Conservation (phyloP, 2,888 invertebrate genomes). For the Melangyna quadrimaculata region DNA sequence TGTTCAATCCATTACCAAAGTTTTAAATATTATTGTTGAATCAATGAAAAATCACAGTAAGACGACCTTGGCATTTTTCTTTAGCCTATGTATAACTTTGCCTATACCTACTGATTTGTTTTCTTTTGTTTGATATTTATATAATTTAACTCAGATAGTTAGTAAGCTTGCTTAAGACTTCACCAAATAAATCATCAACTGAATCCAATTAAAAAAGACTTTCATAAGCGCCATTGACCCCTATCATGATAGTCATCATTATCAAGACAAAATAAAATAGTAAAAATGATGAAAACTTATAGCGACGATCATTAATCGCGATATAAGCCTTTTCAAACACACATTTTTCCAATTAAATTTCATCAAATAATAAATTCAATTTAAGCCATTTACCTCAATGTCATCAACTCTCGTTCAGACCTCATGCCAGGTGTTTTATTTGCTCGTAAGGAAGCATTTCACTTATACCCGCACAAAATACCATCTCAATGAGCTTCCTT, state of each 20-base stretch:
- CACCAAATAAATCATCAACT: conserved; percentile 17
- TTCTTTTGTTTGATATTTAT: too few species aligned
- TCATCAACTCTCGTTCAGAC: neutral
- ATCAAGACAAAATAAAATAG: neutral
- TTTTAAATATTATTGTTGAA: too few species aligned
- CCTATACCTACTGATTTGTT: too few species aligned
- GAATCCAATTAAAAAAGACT: conserved; percentile 8
- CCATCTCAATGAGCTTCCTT: conserved; percentile 51
- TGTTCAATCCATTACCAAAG: too few species aligned
- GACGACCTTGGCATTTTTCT: too few species aligned
- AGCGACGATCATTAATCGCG: conserved; percentile 6
- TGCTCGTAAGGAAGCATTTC: conserved; percentile 17
- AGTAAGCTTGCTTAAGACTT: neutral
- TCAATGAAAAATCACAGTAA: too few species aligned
- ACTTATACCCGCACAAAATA: conserved; percentile 14
- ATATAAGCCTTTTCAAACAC: neutral
- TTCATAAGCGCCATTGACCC: conserved; percentile 44
- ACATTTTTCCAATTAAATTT: conserved; percentile 22
- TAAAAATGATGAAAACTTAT: conserved; percentile 11
- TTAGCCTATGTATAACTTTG: too few species aligned
- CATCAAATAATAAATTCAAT: conserved; percentile 42
- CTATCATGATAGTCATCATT: conserved; percentile 1
- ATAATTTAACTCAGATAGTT: too few species aligned
- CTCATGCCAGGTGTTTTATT: conserved; percentile 43
- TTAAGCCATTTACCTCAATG: conserved; percentile 15